These are phyloP conservation scores for Protobothrops flavoviridis DNA, from an alignment of 2,113 vertebrate species.

Conservation along the genomic window DNA sequence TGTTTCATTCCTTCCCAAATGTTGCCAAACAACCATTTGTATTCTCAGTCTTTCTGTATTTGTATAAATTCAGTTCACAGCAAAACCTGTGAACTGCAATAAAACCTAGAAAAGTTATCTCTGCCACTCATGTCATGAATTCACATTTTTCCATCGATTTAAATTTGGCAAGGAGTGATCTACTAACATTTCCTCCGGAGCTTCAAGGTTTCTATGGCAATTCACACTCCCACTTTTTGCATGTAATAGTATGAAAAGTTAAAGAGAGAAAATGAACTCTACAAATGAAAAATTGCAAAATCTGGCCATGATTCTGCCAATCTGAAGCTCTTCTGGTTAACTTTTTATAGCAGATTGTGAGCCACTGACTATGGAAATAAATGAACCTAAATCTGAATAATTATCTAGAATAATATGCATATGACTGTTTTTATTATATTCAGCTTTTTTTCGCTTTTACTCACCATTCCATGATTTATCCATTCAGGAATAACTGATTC, in stretches of 20 bases:
- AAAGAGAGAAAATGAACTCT: conserved; percentile 29
- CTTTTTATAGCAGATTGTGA: background rate
- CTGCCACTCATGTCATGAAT: conserved; percentile 2
- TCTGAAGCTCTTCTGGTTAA: background rate
- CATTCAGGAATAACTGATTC: conserved; percentile 80
- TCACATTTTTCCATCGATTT: conserved; percentile 41
- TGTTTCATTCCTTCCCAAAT: conserved; percentile 37
- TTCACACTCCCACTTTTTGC: conserved; percentile 1
- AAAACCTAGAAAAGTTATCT: background rate
- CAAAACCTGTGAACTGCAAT: conserved; percentile 19
- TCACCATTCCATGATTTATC: conserved; percentile 88
- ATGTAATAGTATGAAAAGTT: background rate
- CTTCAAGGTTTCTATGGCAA: conserved; percentile 32
- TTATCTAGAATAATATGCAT: background rate
- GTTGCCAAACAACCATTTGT: conserved; percentile 38
- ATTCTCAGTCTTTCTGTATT: conserved; percentile 35
- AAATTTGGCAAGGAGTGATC: conserved; percentile 29
- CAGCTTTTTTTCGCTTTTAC: conserved; percentile 50
- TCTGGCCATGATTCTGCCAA: conserved; percentile 4
- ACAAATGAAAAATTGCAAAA: conserved; percentile 1
- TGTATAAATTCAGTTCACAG: conserved; percentile 19
- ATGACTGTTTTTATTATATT: conserved; percentile 16
- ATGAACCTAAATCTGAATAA: background rate
- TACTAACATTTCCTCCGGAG: conserved; percentile 7
- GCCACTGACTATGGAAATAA: background rate